A percentile compares a stretch with the other conserved stretches of the same genome.
Conservation (phyloP, 2,113 vertebrate species). For the Caloenas nicobarica region DNA sequence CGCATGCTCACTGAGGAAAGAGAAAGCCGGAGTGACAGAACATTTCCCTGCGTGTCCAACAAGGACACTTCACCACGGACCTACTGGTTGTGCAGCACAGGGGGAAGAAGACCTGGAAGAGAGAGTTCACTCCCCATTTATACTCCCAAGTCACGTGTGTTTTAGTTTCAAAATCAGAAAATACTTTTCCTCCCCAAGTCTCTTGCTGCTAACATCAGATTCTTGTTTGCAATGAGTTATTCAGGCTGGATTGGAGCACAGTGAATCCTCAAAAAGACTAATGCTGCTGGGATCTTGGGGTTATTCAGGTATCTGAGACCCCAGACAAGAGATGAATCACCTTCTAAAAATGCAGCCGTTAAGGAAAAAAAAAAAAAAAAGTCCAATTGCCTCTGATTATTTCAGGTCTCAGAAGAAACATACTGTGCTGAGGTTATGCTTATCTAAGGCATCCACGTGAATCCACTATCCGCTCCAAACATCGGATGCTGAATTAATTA, state of each 20-base stretch:
- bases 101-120: not conserved
- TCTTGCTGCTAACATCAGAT: not conserved
- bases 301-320: conserved; percentile 5
- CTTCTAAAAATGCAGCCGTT: conserved; percentile 51
- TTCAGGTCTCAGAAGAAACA: conserved; percentile 45
- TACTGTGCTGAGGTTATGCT: conserved; percentile 15
- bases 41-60: not conserved
- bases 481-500: conserved; percentile 9
- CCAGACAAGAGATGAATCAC: conserved; percentile 50
- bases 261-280: conserved; percentile 17
- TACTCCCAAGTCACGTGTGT: not conserved
- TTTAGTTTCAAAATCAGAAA: not conserved
- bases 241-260: not conserved
- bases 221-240: conserved; percentile 29
- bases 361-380: not conserved
- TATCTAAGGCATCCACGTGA: conserved; percentile 30
- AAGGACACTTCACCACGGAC: not conserved
- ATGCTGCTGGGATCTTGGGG: conserved; percentile 26
- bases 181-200: not conserved
- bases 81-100: not conserved
- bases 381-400: conserved; percentile 20
- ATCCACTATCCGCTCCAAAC: not conserved
- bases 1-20: not conserved
- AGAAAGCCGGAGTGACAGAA: not conserved
- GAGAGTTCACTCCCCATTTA: not conserved